Conservation (phyloP, 1,140 invertebrate species). For the Spodoptera litura region DNA sequence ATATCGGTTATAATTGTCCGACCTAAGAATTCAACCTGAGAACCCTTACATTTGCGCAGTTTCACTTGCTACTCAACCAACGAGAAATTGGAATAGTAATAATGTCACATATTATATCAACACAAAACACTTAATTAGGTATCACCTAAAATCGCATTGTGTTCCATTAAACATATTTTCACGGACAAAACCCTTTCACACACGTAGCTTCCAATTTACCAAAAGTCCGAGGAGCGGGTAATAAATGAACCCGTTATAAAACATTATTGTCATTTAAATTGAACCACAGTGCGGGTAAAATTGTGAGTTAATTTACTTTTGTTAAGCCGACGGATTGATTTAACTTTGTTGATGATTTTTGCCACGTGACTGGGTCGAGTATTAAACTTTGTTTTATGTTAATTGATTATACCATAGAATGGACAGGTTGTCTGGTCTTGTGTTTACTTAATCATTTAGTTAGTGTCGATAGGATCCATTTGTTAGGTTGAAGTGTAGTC, state of each 20-base stretch:
- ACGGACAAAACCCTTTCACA: constrained; percentile 43
- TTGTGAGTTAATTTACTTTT: constrained; percentile 42
- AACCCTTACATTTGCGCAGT: too few relatives aligned
- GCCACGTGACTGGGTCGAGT: background rate
- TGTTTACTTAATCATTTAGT: background rate
- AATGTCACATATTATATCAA: too few relatives aligned
- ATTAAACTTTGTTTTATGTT: background rate
- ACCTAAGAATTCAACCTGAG: too few relatives aligned
- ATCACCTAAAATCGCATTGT: too few relatives aligned
- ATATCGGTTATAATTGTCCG: too few relatives aligned
- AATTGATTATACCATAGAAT: too few relatives aligned
- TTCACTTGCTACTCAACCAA: too few relatives aligned
- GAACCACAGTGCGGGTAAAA: constrained; percentile 8
- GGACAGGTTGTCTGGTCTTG: too few relatives aligned
- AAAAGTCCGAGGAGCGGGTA: constrained; percentile 28
- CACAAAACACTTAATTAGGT: background rate
- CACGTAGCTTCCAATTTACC: constrained; percentile 48
- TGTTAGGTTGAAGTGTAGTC: too few relatives aligned
- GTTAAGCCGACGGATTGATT: constrained; percentile 26
- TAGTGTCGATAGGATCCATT: too few relatives aligned
- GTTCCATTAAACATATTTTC: constrained; percentile 42
- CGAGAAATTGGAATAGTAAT: too few relatives aligned
- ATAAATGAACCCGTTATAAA: constrained; percentile 51
- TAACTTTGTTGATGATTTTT: constrained; percentile 35
- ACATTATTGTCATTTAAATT: constrained; percentile 50